Evolutionary conservation across 2,888 invertebrate species (phyloP).

Genomic region (Apodemia hepburni): DNA sequence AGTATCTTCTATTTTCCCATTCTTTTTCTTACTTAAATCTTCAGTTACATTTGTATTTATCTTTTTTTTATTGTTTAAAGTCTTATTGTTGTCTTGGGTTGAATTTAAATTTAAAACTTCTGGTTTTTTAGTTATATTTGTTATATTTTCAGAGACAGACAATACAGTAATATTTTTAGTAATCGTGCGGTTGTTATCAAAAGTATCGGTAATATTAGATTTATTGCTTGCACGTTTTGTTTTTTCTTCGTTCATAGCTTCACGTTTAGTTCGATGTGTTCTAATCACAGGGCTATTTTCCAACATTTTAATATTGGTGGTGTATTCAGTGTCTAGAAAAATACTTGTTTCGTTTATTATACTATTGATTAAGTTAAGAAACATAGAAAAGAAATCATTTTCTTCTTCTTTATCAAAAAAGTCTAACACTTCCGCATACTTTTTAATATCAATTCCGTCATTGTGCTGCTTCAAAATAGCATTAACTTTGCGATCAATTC

Average conservation of each 20-base stretch:
- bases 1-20: slow-evolving; percentile 11
- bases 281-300: slow-evolving; percentile 35
- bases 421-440: slow-evolving; percentile 47
- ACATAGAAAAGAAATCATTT: slow-evolving; percentile 44
- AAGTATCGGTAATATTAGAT: neutral
- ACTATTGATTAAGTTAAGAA: slow-evolving; percentile 44
- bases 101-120: slow-evolving; percentile 20
- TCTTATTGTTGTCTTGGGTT: neutral
- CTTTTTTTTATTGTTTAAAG: neutral
- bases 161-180: neutral
- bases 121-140: slow-evolving; percentile 22
- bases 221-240: slow-evolving; percentile 2
- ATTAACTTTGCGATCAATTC: slow-evolving; percentile 42
- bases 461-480: slow-evolving; percentile 59
- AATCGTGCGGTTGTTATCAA: slow-evolving; percentile 2
- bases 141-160: neutral
- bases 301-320: slow-evolving; percentile 29
- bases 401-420: slow-evolving; percentile 50
- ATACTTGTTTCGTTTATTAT: slow-evolving; percentile 47
- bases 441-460: slow-evolving; percentile 50
- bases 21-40: slow-evolving; percentile 19
- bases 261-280: slow-evolving; percentile 39
- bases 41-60: slow-evolving; percentile 25
- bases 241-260: slow-evolving; percentile 14
- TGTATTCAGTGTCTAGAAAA: slow-evolving; percentile 43